Conservation (phyloP, 2,888 invertebrate species). For the Xestia ashworthii region DNA sequence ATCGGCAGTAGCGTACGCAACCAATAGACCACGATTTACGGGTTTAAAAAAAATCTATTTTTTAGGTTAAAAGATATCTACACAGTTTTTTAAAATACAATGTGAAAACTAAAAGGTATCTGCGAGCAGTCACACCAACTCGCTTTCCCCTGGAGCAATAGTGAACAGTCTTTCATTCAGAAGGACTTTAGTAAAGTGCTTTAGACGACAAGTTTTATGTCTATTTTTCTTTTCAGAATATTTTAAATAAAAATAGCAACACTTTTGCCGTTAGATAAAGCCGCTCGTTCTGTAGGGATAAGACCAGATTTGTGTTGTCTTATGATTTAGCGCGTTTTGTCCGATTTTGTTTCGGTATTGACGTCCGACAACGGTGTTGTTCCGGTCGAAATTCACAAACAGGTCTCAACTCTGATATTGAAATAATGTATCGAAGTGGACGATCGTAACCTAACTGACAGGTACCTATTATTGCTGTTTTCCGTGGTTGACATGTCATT, state of each 20-base stretch:
- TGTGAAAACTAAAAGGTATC: neutral
- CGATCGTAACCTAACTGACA: neutral
- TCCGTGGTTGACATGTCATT: neutral
- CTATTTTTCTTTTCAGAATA: conserved; percentile 17
- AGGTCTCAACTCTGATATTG: neutral
- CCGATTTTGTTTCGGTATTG: neutral
- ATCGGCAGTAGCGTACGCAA: neutral
- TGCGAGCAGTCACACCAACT: conserved; percentile 1
- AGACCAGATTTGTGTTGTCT: conserved; percentile 7
- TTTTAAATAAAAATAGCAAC: conserved; percentile 23
- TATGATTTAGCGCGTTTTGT: neutral
- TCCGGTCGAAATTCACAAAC: neutral
- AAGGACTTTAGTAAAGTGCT: conserved; percentile 36
- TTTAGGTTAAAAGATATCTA: no score
- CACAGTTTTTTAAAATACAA: conserved; percentile 6
- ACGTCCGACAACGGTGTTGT: neutral
- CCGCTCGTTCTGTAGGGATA: neutral
- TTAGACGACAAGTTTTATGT: conserved; percentile 17
- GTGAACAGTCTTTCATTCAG: conserved; percentile 22
- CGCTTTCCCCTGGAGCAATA: conserved; percentile 19
- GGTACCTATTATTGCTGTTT: neutral
- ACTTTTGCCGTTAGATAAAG: conserved; percentile 9
- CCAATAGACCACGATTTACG: neutral
- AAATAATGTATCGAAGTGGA: neutral
- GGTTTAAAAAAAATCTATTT: neutral